A percentile compares a stretch with the other conserved stretches of the same genome.
These are phyloP conservation scores for Scaptomyza polygonia DNA, from an alignment of 2,888 invertebrate genomes.

Conservation along the genomic window DNA sequence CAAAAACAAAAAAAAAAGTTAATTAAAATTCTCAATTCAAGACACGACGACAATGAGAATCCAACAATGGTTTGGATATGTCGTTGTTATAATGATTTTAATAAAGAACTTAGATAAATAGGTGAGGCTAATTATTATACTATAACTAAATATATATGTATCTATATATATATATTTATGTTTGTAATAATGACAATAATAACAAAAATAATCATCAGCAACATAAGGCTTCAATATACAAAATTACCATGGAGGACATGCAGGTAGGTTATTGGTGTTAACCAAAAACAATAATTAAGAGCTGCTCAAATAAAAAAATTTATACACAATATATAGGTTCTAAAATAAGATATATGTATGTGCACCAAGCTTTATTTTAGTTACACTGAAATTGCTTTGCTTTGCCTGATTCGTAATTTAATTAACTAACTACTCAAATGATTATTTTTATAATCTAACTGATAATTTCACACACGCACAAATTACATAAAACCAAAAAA, in stretches of 20 bases:
- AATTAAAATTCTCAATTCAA: background rate
- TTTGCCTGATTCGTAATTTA: conserved; percentile 37
- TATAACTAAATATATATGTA: too few relatives aligned
- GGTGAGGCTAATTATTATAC: background rate
- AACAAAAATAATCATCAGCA: conserved; percentile 11
- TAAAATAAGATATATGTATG: too few relatives aligned
- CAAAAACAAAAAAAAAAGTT: background rate
- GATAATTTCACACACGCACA: conserved; percentile 37
- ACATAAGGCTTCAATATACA: background rate
- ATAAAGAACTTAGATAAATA: background rate
- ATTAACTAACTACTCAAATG: conserved; percentile 21
- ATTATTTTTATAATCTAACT: conserved; percentile 36
- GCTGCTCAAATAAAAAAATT: too few relatives aligned
- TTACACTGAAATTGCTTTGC: background rate
- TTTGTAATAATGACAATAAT: conserved; percentile 4
- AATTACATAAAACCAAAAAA: too few relatives aligned
- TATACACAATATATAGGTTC: too few relatives aligned
- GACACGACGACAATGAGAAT: background rate
- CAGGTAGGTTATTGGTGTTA: conserved; percentile 6
- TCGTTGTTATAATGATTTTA: background rate
- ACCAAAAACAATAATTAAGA: too few relatives aligned
- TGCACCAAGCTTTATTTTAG: conserved; percentile 29
- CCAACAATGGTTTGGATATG: background rate
- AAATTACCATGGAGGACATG: conserved; percentile 11
- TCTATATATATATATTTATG: background rate